Percentiles rank a stretch among this genome's conserved stretches.
Conservation (phyloP, 2,113 vertebrate species). For the Lophotis ruficrista region DNA sequence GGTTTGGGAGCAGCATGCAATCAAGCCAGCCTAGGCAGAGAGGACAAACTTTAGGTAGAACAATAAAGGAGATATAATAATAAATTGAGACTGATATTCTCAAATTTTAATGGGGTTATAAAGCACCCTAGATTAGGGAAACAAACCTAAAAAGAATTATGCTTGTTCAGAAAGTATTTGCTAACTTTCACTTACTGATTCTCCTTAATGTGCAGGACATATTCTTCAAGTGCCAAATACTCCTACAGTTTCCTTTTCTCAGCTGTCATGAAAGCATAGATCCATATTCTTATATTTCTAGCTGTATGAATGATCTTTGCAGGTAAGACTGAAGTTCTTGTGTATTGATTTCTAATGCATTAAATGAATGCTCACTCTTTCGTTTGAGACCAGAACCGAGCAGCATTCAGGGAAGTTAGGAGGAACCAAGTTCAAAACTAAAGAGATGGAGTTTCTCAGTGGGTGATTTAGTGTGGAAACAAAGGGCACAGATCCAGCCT, state of each 20-base stretch:
- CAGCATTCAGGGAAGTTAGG: neutral
- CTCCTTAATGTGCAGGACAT: constrained; percentile 80
- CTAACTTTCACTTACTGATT: neutral
- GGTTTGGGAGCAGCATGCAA: neutral
- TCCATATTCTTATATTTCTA: constrained; percentile 94
- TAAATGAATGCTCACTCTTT: neutral
- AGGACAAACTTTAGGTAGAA: neutral
- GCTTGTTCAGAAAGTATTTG: neutral
- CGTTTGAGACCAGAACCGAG: neutral
- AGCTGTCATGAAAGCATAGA: constrained; percentile 97
- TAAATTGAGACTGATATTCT: neutral
- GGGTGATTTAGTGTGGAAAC: neutral
- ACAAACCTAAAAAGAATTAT: neutral
- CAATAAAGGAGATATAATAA: neutral
- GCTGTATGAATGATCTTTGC: constrained; percentile 97
- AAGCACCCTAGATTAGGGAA: neutral
- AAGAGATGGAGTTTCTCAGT: neutral
- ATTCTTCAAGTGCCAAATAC: constrained; percentile 95
- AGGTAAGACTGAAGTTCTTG: constrained; percentile 83
- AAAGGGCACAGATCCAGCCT: neutral
- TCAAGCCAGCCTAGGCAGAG: neutral
- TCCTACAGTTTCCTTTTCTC: constrained; percentile 95
- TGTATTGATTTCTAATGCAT: neutral
- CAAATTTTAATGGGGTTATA: neutral
- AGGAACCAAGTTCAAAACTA: neutral